Conservation (phyloP, 2,797 vertebrate species). For the Coregonus suidteri region DNA sequence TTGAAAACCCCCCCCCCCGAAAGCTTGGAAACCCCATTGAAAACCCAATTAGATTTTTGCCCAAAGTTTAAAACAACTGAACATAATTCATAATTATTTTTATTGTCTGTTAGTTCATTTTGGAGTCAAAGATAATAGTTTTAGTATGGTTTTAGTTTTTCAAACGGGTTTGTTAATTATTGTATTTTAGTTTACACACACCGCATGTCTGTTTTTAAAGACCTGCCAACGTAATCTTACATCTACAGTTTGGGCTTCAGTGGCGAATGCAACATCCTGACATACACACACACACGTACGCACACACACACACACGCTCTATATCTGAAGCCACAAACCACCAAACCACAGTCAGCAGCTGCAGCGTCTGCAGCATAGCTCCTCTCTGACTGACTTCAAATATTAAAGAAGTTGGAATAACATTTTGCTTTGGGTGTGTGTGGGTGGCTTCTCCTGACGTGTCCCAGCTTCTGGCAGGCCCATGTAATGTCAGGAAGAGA, state of each 20-base stretch:
- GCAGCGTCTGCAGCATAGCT: slow-evolving; percentile 73
- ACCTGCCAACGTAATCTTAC: slow-evolving; percentile 72
- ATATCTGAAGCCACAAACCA: slow-evolving; percentile 31
- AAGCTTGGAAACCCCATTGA: no score
- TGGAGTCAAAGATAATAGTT: no score
- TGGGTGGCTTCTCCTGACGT: slow-evolving; percentile 17
- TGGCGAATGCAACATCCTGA: slow-evolving; percentile 78
- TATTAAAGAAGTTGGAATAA: slow-evolving; percentile 81
- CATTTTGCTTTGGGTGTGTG: slow-evolving; percentile 77
- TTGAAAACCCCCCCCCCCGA: no score
- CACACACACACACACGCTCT: no score
- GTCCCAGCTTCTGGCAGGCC: no score
- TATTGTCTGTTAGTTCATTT: no score
- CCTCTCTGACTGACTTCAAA: slow-evolving; percentile 74
- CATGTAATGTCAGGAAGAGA: no score
- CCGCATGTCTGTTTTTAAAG: slow-evolving; percentile 72
- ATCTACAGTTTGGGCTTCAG: slow-evolving; percentile 81
- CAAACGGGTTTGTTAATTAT: no score
- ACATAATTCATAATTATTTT: no score
- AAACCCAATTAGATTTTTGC: no score
- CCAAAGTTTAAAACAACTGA: no score
- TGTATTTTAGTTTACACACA: slow-evolving; percentile 12
- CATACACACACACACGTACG: slow-evolving; percentile 20
- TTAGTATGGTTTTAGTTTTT: no score
- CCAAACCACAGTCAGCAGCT: slow-evolving; percentile 75